Evolutionary conservation across 2,113 vertebrate genomes (phyloP), one percentile per base, ranked within the genome.

Genomic region (Salvelinus sp.): DNA sequence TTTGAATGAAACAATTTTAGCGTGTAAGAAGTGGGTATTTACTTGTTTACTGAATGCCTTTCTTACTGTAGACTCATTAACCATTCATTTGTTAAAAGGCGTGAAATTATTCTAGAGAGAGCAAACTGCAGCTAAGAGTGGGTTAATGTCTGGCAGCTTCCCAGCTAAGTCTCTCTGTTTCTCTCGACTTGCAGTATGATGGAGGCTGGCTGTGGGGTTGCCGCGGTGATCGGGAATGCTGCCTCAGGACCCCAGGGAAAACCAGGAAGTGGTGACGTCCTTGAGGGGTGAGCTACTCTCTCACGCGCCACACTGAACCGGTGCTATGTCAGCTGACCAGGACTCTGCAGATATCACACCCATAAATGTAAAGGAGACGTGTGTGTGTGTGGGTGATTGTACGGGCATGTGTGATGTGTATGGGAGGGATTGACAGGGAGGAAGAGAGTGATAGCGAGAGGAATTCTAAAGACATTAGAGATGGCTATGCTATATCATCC

Each of bases 181-280:
- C 79, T 86, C 85, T 79, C 81, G 83, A 89, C 90, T 90, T 91
- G 91, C 90, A 88, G 84, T 91, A 92, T 79, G 78, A 94, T 90
- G 93, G 93, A 94, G 87, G 88, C 91, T 86, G 89, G 85, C 85
- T 91, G 92, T 62, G 85, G 90, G 87, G 88, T 90, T 91, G 90
- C 91, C 87, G 91, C 91, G 91, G 90, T 87, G 88, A 92, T 90
- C 70, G 86, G 90, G 84, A 87, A 87, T 89, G 85, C 88, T 81
- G 87, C 87, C 87, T 88, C 87, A 84, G 86, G 86, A 85, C 84
- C 86, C 82, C 82, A 72, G 88, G 84, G 87, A 87, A 87, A 92
- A 86, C 76, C 89, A 85, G 90, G 87, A 88, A 88, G 84, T 89
- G 67, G 90, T 88, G 89, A 91, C 86, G 83, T 88, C 87, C 87